Evolutionary conservation across 2,888 invertebrate species (phyloP).

Genomic region (Phragmatobia fuliginosa): DNA sequence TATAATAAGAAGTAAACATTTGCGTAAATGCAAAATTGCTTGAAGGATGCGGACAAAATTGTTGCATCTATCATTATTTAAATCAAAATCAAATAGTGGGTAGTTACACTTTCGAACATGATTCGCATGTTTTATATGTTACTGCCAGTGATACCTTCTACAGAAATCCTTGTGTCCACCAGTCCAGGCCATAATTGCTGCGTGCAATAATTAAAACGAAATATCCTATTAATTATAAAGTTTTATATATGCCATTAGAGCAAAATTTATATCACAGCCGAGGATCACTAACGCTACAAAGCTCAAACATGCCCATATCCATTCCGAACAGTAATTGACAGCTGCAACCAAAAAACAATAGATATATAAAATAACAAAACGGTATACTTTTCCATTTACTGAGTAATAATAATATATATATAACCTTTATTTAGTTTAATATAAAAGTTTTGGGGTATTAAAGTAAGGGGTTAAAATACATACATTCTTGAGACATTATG

Average conservation of each 20-base stretch:
- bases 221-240: slow-evolving; percentile 69
- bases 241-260: slow-evolving; percentile 67
- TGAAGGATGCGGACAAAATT: slow-evolving; percentile 37
- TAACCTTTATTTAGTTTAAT: background rate
- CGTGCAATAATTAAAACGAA: slow-evolving; percentile 81
- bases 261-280: slow-evolving; percentile 82
- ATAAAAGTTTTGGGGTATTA: background rate
- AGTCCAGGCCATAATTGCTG: slow-evolving; percentile 87
- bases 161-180: slow-evolving; percentile 88
- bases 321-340: slow-evolving; percentile 83
- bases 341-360: slow-evolving; percentile 81
- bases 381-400: slow-evolving; percentile 30
- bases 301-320: slow-evolving; percentile 85
- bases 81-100: slow-evolving; percentile 28
- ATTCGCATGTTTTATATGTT: slow-evolving; percentile 75
- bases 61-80: slow-evolving; percentile 53
- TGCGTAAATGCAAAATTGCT: slow-evolving; percentile 17
- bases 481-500: background rate
- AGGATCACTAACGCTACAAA: slow-evolving; percentile 76
- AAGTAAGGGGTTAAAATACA: background rate
- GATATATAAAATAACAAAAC: slow-evolving; percentile 50
- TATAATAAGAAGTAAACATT: slow-evolving; percentile 37
- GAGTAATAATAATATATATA: slow-evolving; percentile 7
- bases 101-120: background rate
- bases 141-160: slow-evolving; percentile 88